Conservation (phyloP, 2,888 invertebrate genomes). For the Chrysomela aeneicollis region DNA sequence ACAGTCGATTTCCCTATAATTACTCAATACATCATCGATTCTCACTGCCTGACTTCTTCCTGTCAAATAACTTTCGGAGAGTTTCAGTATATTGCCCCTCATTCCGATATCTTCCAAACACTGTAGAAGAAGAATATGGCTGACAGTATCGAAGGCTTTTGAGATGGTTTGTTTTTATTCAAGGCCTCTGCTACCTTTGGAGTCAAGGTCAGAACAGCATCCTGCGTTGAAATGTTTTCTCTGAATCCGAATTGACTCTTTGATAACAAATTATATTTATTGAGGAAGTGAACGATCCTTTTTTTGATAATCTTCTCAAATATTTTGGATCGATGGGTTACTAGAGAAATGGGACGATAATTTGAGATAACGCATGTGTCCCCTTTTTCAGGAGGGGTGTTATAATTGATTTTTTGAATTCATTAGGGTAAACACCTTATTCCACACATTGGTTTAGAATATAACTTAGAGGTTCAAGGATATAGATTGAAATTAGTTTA, state of each 20-base stretch:
- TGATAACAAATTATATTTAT: conserved; percentile 3
- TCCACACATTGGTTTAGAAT: neutral
- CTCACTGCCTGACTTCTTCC: neutral
- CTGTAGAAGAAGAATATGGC: neutral
- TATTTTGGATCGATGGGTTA: neutral
- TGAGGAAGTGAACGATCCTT: neutral
- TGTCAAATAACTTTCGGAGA: neutral
- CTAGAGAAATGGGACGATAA: too few species aligned
- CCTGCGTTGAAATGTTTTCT: conserved; percentile 12
- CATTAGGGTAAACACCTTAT: neutral
- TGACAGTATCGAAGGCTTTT: neutral
- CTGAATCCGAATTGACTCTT: conserved; percentile 11
- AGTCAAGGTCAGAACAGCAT: conserved; percentile 11
- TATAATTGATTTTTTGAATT: neutral
- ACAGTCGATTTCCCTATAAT: neutral
- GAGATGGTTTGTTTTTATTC: neutral
- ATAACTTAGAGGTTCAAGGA: neutral
- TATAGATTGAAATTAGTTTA: neutral
- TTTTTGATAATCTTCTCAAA: neutral
- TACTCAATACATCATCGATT: neutral
- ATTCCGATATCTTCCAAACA: neutral
- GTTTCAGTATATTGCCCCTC: neutral
- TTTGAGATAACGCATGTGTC: neutral
- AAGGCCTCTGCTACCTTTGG: neutral
- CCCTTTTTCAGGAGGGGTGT: neutral